Evolutionary conservation across 2,797 vertebrate species (phyloP).

Genomic region (Trachurus trachurus): DNA sequence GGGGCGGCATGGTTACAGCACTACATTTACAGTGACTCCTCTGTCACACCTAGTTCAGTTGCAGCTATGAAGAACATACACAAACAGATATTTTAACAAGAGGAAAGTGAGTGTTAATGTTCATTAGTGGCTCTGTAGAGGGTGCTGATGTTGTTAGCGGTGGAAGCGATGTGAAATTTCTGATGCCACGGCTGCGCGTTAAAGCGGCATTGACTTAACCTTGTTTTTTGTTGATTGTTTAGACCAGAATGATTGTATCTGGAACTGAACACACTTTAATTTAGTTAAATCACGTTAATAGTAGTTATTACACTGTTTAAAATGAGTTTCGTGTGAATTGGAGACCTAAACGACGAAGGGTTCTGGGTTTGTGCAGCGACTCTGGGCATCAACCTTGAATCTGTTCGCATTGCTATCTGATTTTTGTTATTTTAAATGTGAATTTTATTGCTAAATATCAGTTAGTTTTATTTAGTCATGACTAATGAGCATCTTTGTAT

Average conservation of each 20-base stretch:
- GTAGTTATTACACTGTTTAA: slow-evolving; percentile 16
- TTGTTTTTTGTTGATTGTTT: slow-evolving; percentile 9
- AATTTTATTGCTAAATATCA: neutral
- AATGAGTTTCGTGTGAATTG: neutral
- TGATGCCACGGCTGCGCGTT: neutral
- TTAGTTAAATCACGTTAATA: neutral
- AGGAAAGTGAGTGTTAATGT: neutral
- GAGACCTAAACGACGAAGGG: neutral
- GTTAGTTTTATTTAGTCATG: neutral
- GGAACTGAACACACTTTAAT: neutral
- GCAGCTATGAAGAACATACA: slow-evolving; percentile 19
- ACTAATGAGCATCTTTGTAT: neutral
- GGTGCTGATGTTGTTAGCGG: slow-evolving; percentile 12
- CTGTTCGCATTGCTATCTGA: neutral
- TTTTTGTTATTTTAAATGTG: slow-evolving; percentile 14
- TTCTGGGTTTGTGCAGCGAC: slow-evolving; percentile 6
- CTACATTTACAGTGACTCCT: slow-evolving; percentile 10
- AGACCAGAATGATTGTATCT: neutral
- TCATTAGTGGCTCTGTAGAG: slow-evolving; percentile 3
- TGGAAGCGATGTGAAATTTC: neutral
- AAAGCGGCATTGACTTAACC: neutral
- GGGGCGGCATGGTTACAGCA: slow-evolving; percentile 10
- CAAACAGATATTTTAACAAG: slow-evolving; percentile 10
- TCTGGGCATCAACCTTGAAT: neutral
- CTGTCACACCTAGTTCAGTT: neutral